Conservation (phyloP, 2,888 invertebrate species). For the Siphonodentalium dalli region DNA sequence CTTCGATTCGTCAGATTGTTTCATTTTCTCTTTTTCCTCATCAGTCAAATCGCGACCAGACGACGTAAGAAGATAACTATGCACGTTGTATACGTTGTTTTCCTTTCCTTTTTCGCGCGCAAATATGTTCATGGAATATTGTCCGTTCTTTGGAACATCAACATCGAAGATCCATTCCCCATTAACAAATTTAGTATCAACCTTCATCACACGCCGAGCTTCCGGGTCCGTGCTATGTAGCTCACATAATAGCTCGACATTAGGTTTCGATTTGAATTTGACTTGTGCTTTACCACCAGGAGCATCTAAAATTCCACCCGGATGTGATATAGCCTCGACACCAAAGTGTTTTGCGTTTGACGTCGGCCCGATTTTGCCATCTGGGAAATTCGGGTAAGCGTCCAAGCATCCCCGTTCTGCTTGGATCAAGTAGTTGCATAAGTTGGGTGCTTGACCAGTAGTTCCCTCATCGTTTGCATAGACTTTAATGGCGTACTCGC, state of each 20-base stretch:
- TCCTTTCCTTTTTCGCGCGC: conserved; percentile 44
- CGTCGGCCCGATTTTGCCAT: conserved; percentile 44
- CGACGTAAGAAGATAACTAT: conserved; percentile 49
- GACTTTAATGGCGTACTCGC: conserved; percentile 56
- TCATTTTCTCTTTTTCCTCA: conserved; percentile 8
- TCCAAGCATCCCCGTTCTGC: conserved; percentile 38
- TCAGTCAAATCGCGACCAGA: conserved; percentile 34
- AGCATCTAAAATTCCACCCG: conserved; percentile 37
- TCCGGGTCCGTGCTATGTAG: conserved; percentile 47
- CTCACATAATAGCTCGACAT: conserved; percentile 54
- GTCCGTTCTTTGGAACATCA: conserved; percentile 50
- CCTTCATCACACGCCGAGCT: conserved; percentile 38
- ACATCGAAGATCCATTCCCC: conserved; percentile 52
- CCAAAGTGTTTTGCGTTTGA: conserved; percentile 41
- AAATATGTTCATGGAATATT: conserved; percentile 59
- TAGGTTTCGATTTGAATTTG: conserved; percentile 44
- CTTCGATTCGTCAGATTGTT: background rate
- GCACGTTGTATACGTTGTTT: conserved; percentile 45
- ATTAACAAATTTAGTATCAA: conserved; percentile 36
- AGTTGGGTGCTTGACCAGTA: conserved; percentile 55
- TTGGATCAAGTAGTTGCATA: conserved; percentile 59
- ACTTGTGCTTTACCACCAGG: conserved; percentile 42
- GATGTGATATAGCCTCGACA: conserved; percentile 45
- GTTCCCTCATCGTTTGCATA: conserved; percentile 51
- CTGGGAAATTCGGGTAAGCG: conserved; percentile 55